A percentile compares a stretch with the other conserved stretches of the same genome.
Conservation (phyloP, 2,113 vertebrate genomes). For the Bos javanicus region DNA sequence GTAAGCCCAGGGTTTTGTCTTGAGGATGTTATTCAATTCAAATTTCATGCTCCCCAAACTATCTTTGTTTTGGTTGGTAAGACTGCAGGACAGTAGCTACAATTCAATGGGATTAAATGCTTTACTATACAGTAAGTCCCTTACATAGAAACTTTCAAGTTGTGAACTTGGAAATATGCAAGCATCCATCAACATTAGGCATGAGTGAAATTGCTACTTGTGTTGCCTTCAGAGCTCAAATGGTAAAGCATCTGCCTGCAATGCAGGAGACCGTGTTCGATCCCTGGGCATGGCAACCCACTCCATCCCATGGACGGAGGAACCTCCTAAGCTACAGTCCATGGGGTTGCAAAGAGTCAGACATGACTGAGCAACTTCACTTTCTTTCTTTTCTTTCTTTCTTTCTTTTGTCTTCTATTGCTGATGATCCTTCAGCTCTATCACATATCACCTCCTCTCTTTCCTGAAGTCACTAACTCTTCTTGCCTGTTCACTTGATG, state of each 20-base stretch:
- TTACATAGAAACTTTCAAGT: not conserved
- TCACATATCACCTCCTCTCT: not conserved
- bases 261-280: not conserved
- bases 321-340: not conserved
- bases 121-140: not conserved
- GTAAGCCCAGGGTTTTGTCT: not conserved
- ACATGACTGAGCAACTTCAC: not conserved
- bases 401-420: not conserved
- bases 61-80: not conserved
- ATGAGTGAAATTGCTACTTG: not conserved
- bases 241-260: not conserved
- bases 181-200: not conserved
- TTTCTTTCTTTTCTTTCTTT: not conserved
- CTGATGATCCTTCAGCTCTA: not conserved
- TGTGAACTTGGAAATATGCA: not conserved
- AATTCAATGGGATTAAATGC: not conserved
- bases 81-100: not conserved
- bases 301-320: fast-evolving
- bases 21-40: not conserved
- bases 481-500: not conserved
- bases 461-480: not conserved
- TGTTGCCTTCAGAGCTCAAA: not conserved
- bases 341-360: not conserved
- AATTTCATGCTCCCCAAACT: not conserved
- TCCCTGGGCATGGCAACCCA: not conserved